Conservation (phyloP, 1,140 invertebrate species). For the Diachasmimorpha longicaudata region DNA sequence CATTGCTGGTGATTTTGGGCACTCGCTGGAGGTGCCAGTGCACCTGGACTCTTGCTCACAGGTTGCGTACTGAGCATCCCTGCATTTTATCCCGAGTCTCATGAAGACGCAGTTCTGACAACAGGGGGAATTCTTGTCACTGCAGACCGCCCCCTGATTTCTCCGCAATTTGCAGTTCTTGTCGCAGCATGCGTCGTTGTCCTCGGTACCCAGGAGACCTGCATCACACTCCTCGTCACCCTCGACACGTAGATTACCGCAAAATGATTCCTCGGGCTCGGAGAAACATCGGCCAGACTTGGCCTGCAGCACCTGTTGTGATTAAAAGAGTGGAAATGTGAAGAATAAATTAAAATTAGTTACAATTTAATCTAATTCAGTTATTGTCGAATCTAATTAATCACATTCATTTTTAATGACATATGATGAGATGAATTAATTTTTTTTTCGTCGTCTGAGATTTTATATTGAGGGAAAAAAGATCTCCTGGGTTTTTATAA, state of each 20-base stretch:
- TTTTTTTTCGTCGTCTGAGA: too few species aligned
- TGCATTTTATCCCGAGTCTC: slow-evolving; percentile 79
- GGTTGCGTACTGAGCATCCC: slow-evolving; percentile 85
- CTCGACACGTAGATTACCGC: slow-evolving; percentile 91
- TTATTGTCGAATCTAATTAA: too few species aligned
- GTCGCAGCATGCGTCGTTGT: slow-evolving; percentile 90
- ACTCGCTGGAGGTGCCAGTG: slow-evolving; percentile 74
- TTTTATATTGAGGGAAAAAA: too few species aligned
- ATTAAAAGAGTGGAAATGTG: too few species aligned
- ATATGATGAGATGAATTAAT: too few species aligned
- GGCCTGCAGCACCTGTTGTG: slow-evolving; percentile 82
- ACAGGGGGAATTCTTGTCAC: slow-evolving; percentile 94
- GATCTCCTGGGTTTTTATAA: too few species aligned
- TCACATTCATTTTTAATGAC: too few species aligned
- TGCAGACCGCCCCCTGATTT: slow-evolving; percentile 82
- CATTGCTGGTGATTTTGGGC: slow-evolving; percentile 85
- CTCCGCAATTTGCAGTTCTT: slow-evolving; percentile 88
- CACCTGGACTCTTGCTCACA: slow-evolving; percentile 88
- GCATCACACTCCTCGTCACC: slow-evolving; percentile 95
- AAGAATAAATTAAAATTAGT: too few species aligned
- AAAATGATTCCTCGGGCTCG: slow-evolving; percentile 93
- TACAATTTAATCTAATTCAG: too few species aligned
- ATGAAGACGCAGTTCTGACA: slow-evolving; percentile 90
- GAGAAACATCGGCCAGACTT: slow-evolving; percentile 93
- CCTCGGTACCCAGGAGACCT: slow-evolving; percentile 88